Conservation (phyloP, 2,113 vertebrate species). For the Etheostoma cragini region DNA sequence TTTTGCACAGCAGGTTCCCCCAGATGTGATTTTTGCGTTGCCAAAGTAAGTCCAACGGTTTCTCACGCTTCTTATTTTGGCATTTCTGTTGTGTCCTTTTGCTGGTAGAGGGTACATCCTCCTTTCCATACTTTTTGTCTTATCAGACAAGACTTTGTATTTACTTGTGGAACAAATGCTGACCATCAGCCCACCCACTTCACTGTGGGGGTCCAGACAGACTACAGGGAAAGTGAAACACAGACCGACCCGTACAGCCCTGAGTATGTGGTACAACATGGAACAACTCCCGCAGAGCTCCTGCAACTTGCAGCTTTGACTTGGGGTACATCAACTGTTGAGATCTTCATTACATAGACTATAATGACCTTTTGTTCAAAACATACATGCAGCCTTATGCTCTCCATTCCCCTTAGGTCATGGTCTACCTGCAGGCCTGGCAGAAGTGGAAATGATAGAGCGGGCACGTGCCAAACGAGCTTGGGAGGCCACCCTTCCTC, state of each 20-base stretch:
- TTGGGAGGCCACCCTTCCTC: slow-evolving; percentile 91
- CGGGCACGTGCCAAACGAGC: slow-evolving; percentile 86
- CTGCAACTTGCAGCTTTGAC: slow-evolving; percentile 89
- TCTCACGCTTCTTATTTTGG: not conserved
- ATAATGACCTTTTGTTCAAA: not conserved
- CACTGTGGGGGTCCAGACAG: slow-evolving; percentile 91
- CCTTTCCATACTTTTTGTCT: slow-evolving; percentile 6
- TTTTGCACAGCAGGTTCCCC: slow-evolving; percentile 76
- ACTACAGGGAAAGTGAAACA: slow-evolving; percentile 93
- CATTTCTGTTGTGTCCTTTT: not conserved
- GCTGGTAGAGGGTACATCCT: not conserved
- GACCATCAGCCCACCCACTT: slow-evolving; percentile 57
- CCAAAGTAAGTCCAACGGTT: slow-evolving; percentile 82
- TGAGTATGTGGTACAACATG: slow-evolving; percentile 84
- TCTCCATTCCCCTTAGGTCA: slow-evolving; percentile 79
- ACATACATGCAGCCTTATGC: not conserved
- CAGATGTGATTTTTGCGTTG: slow-evolving; percentile 68
- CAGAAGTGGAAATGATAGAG: slow-evolving; percentile 93
- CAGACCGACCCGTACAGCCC: slow-evolving; percentile 95
- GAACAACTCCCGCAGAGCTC: slow-evolving; percentile 89
- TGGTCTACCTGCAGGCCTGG: slow-evolving; percentile 92
- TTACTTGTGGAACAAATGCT: not conserved
- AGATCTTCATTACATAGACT: not conserved
- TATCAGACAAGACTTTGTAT: slow-evolving; percentile 56
- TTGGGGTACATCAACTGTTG: slow-evolving; percentile 86